Conservation (phyloP, 2,113 vertebrate species). For the Nannospalax galili region DNA sequence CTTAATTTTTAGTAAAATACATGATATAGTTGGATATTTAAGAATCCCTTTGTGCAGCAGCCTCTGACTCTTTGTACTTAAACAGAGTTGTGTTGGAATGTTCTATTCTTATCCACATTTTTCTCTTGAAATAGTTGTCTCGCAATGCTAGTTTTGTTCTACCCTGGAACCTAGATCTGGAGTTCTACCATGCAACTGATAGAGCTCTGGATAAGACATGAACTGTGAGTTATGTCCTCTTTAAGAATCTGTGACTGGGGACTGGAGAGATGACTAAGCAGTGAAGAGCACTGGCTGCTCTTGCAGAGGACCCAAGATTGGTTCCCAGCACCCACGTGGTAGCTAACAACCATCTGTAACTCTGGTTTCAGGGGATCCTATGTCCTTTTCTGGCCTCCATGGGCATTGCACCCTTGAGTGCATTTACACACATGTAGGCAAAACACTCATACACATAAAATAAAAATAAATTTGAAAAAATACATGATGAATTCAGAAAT, state of each 20-base stretch:
- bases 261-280: too few relatives aligned
- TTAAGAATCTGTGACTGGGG: background rate
- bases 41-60: background rate
- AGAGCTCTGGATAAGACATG: background rate
- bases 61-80: background rate
- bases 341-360: too few relatives aligned
- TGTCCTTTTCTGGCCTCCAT: too few relatives aligned
- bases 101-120: background rate
- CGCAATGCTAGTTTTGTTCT: background rate
- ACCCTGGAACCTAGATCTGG: background rate
- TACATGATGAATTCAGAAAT: background rate
- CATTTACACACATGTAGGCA: too few relatives aligned
- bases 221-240: background rate
- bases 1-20: background rate
- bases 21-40: background rate
- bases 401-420: too few relatives aligned
- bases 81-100: background rate
- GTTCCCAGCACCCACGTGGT: too few relatives aligned
- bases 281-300: too few relatives aligned
- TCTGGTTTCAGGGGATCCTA: too few relatives aligned
- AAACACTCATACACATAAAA: too few relatives aligned
- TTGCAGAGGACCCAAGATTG: too few relatives aligned
- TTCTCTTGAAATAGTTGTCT: constrained; percentile 8
- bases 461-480: background rate
- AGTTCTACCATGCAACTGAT: background rate